These are phyloP conservation scores for Cecidostiba fungosa DNA, from an alignment of 2,888 invertebrate species.

Conservation along the genomic window DNA sequence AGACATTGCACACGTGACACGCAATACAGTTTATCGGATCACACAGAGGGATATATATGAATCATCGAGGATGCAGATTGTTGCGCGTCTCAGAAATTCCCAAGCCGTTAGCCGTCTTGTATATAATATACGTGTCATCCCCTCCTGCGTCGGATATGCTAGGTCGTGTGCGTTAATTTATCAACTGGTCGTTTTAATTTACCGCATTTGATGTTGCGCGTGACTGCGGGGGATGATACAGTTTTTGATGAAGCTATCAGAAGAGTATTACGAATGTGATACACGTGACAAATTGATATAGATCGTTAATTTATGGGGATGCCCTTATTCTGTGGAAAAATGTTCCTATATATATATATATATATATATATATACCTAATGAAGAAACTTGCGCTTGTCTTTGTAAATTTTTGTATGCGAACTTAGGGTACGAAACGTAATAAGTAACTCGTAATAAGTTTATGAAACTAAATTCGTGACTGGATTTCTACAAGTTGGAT, in stretches of 20 bases:
- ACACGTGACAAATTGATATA: not conserved
- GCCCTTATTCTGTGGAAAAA: not conserved
- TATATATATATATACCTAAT: too few species aligned
- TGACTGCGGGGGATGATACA: not conserved
- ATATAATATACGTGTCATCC: not conserved
- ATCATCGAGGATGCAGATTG: conserved; percentile 2
- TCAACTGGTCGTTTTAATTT: not conserved
- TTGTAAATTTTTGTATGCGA: not conserved
- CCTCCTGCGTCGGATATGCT: not conserved
- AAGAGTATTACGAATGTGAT: not conserved
- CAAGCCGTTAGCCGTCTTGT: not conserved
- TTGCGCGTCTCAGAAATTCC: not conserved
- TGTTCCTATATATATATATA: too few species aligned
- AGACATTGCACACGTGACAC: not conserved
- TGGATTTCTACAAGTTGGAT: not conserved
- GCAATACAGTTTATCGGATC: not conserved
- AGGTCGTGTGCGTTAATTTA: not conserved
- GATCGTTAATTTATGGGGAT: not conserved
- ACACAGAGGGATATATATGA: not conserved
- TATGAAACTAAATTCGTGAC: not conserved
- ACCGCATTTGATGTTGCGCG: not conserved
- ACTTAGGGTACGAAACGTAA: not conserved
- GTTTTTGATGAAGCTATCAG: not conserved
- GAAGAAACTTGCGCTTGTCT: too few species aligned
- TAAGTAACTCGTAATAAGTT: not conserved